phyloP scores from a whole-genome alignment of 1,140 invertebrate species.

The Pachypsylla venusta region DNA sequence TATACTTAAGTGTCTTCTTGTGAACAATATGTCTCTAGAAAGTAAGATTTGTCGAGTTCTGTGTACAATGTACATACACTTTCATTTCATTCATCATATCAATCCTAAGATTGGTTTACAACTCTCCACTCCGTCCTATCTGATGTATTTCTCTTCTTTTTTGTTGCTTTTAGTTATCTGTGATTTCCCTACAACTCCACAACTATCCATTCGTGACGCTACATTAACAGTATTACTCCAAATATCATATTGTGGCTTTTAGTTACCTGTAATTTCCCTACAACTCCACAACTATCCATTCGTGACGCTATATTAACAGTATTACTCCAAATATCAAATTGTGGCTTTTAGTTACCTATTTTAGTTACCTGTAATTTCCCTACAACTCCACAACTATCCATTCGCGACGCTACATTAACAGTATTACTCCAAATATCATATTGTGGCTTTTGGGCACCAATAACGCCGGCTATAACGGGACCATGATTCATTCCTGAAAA shows the following conservation, averaged over 20 bases:
- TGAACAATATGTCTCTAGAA: no score
- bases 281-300: conserved; percentile 90
- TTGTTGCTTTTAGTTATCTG: no score
- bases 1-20: no score
- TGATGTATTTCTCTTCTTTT: no score
- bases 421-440: conserved; percentile 91
- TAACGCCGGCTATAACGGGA: conserved; percentile 87
- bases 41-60: no score
- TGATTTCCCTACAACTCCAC: conserved; percentile 70
- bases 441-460: conserved; percentile 78
- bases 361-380: conserved; percentile 74
- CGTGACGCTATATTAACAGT: conserved; percentile 90
- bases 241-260: conserved; percentile 95
- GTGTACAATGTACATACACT: no score
- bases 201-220: conserved; percentile 89
- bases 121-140: no score
- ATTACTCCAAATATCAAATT: conserved; percentile 97
- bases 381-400: conserved; percentile 68
- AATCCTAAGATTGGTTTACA: no score
- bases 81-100: no score
- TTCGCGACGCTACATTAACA: conserved; percentile 80
- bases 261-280: conserved; percentile 88
- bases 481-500: conserved; percentile 89
- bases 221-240: conserved; percentile 98
- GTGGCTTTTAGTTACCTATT: conserved; percentile 93